Evolutionary conservation across 1,140 invertebrate genomes (phyloP), one percentile per base, ranked within the genome.

Genomic region (Drosophila grimshawi): DNA sequence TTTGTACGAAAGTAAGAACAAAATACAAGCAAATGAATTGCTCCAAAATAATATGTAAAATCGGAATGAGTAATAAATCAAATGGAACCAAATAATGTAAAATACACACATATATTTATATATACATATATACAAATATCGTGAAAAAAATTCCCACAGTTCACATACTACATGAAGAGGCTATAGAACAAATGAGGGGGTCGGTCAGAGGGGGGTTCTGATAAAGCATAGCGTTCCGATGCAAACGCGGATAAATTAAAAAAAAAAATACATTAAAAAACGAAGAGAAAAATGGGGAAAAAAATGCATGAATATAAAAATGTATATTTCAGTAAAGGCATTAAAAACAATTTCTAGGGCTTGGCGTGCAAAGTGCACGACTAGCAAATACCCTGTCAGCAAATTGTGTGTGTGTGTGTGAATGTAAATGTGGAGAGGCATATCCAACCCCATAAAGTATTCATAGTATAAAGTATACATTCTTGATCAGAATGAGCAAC

Each of bases 321-420:
- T 5, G 6, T 35, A 75, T 43, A 56, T 29, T 43, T 57, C 19
- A 45, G 30, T 11, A 65, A 64, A 48, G 27, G 29, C 27, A 49
- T 35, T 27, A 56, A 72, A 59, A 41, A 55, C 63, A 56, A 77
- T 52, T 78, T 49, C 60, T 65, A 43, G 10, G 3, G 39, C 39
- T 51, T 41, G 76, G 35, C 45, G 45, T 52, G 7, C 5, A 30
- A 27, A 64, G 43, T 56, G 32, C 32, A 29, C 27, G 57, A 46
- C 7, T 46, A 5, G 3, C 2, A 35, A 27, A 35, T 60, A 46
- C n/a, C 57, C 57, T 60, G 7, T n/a, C 3, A 0, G 8, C 7
- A 4, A 43, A 4, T 7, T 27, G 7, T 29, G 1, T 5, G 29
- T 1, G 19, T 19, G 19, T 19, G 19, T 19, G 19, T 19, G 19